Evolutionary conservation across 2,888 invertebrate genomes (phyloP), one percentile per base, ranked within the genome.

Genomic region (Epinotia ramella): DNA sequence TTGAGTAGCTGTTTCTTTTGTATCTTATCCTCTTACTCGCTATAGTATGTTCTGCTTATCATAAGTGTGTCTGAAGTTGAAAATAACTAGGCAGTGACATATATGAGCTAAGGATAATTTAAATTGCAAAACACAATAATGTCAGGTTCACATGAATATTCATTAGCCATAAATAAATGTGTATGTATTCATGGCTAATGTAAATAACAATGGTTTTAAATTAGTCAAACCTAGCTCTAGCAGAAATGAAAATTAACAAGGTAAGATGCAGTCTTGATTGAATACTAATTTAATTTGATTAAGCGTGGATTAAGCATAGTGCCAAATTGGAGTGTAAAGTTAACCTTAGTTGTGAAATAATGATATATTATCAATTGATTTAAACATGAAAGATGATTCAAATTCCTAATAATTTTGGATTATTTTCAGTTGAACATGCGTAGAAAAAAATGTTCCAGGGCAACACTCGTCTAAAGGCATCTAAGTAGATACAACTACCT

Each of bases 71-170:
- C 12, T 44, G 12, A 44, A 44, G 44, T 44, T 44, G 44, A 11
- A n/a, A n/a, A n/a, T n/a, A n/a, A n/a, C n/a, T 44, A 44, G 5
- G n/a, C n/a, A n/a, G n/a, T n/a, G n/a, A n/a, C n/a, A 56, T 9
- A 24, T 5, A 2, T 18, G 3, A 18, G 33, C 33, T 24, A 16
- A 71, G 24, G 11, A 56, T 57, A 59, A 64, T 64, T 62, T 68
- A 28, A 73, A 73, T 73, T 62, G 44, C 60, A 46, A 67, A 73
- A 62, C 18, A 59, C 16, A 53, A 62, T 62, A n/a, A 28, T 53
- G 33, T 67, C 33, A 53, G 33, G 46, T 62, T 28, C 16, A 49
- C 64, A 59, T 69, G 18, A 69, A 65, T 46, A 63, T 28, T 57
- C 63, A 63, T 64, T 18, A 57, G 9, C 18, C 28, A 12, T 49